Evolutionary conservation across 92 coral and sea anemone genomes (phyloP).

Genomic region (Epizoanthus illoricatus): DNA sequence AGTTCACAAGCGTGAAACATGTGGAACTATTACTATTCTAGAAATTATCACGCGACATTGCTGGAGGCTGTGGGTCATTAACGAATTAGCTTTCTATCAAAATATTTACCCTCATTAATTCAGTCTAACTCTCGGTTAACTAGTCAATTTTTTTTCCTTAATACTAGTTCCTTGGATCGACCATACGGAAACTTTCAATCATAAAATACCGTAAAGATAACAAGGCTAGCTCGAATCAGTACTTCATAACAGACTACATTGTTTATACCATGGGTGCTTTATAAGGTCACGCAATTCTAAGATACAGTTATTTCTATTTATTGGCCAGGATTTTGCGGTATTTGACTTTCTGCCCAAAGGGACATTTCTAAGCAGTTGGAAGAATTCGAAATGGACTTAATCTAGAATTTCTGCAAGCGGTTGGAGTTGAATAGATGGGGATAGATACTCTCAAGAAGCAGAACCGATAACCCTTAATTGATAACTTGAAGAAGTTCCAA

Average conservation of each 20-base stretch:
- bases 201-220: no score
- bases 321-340: constrained; percentile 5
- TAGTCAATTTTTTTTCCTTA: no score
- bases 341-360: background rate
- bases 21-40: no score
- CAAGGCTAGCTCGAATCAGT: no score
- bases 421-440: background rate
- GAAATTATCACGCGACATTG: no score
- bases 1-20: no score
- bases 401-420: background rate
- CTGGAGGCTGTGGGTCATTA: no score
- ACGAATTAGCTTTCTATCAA: no score
- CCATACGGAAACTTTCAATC: no score
- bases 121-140: no score
- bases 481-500: background rate
- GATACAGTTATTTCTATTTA: background rate
- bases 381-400: background rate
- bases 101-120: no score
- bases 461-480: background rate
- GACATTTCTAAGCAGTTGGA: constrained; percentile 15
- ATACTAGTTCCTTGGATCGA: no score
- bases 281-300: background rate
- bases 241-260: background rate
- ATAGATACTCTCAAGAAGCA: background rate
- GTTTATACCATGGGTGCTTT: background rate